Conservation (phyloP, 2,797 vertebrate species). For the Gobio occitaniae region DNA sequence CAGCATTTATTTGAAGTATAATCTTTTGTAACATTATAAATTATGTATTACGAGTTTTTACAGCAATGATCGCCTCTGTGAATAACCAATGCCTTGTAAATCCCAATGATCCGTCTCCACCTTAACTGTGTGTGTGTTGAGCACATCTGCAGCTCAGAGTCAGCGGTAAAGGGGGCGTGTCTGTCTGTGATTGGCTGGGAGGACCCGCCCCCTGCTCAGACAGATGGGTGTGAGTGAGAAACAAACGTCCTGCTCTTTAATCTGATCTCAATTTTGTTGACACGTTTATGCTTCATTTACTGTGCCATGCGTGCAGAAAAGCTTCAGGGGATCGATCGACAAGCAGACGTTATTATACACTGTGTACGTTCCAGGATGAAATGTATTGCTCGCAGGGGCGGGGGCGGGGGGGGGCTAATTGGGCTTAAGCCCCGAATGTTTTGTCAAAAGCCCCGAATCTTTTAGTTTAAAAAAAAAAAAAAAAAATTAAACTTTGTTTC, state of each 20-base stretch:
- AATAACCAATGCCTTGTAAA: too few species aligned
- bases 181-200: conserved; percentile 65
- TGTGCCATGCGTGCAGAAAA: not conserved
- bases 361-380: not conserved
- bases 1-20: not conserved
- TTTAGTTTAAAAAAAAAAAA: too few species aligned
- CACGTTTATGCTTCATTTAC: not conserved
- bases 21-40: not conserved
- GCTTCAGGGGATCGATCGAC: not conserved
- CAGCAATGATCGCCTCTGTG: too few species aligned
- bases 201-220: conserved; percentile 64
- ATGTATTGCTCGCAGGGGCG: not conserved
- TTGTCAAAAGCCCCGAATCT: too few species aligned
- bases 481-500: too few species aligned
- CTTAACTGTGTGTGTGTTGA: conserved; percentile 68
- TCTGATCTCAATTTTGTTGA: not conserved
- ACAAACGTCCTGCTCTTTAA: too few species aligned
- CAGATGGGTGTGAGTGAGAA: conserved; percentile 64
- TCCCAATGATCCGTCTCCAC: conserved; percentile 61
- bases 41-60: not conserved
- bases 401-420: too few species aligned
- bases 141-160: conserved; percentile 72
- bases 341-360: not conserved
- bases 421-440: too few species aligned
- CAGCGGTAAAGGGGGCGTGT: conserved; percentile 60